Evolutionary conservation across 1,140 invertebrate species (phyloP).

Genomic region (Riptortus pedestris): DNA sequence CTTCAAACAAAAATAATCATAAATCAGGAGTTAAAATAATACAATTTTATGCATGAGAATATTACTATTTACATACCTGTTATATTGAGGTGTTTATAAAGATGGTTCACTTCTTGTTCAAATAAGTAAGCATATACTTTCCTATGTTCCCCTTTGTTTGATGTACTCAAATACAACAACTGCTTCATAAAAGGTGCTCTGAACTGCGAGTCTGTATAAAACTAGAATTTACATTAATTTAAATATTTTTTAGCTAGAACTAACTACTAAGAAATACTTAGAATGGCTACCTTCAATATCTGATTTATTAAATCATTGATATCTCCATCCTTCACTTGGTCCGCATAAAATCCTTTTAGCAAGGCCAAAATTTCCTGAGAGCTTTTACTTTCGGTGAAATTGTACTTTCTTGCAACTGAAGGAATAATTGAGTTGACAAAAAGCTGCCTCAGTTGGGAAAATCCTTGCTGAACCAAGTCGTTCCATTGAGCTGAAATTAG

Average conservation of each 20-base stretch:
- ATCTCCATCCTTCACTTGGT: conserved; percentile 35
- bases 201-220: conserved; percentile 38
- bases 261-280: too few species aligned
- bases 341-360: conserved; percentile 44
- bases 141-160: conserved; percentile 25
- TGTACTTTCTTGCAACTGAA: conserved; percentile 38
- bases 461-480: conserved; percentile 42
- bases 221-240: conserved; percentile 31
- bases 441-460: conserved; percentile 39
- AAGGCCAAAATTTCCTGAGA: conserved; percentile 37
- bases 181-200: conserved; percentile 34
- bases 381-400: conserved; percentile 32
- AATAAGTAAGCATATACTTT: conserved; percentile 40
- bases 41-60: too few species aligned
- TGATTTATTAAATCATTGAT: conserved; percentile 32
- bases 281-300: conserved; percentile 31
- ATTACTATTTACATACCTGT: conserved; percentile 31
- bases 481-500: conserved; percentile 39
- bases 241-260: too few species aligned
- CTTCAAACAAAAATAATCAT: too few species aligned
- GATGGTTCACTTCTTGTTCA: conserved; percentile 38
- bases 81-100: conserved; percentile 40
- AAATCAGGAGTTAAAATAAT: too few species aligned
- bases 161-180: conserved; percentile 31
- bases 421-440: conserved; percentile 42